Evolutionary conservation across 1,140 invertebrate genomes (phyloP), one percentile per base, ranked within the genome.

Genomic region (Drosophila virilis): DNA sequence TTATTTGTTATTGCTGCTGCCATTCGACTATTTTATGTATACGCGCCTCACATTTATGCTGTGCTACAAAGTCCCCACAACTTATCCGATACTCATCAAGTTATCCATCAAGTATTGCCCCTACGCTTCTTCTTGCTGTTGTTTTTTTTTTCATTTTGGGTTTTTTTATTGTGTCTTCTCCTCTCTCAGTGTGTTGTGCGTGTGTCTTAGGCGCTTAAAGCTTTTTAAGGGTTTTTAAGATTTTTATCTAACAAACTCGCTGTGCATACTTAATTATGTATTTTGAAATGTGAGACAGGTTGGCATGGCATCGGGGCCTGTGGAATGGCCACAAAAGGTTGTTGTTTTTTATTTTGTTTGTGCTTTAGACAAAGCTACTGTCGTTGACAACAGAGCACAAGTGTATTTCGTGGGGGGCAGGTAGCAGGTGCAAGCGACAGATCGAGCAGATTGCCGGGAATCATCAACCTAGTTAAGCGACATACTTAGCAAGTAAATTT

Each of bases 221-320:
- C 84, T 89, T 89, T 89, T 89, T 89, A 89, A 89, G 84, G 84
- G 84, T 89, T 89, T 89, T 89, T 89, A 89, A 89, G 84, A 89
- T 89, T 89, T 88, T 89, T 89, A 89, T 89, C 84, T 89, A 89
- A 89, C 84, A 89, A 80, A 89, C 84, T 89, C 84, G 84, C 84
- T 89, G 84, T 89, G 84, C 84, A 89, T 89, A 89, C 84, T 89
- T 89, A 89, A 89, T 89, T 89, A 89, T 86, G 83, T 86, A 88
- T 89, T 89, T 89, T 89, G 84, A 89, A 89, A 89, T 89, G 84
- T 89, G 80, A 89, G 84, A 89, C 84, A 89, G 84, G 84, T 88
- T 88, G 74, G 81, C 81, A 70, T 80, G 42, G 73, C 35, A 68
- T 67, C 59, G 73, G 48, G 48, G 57, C 65, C 60, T 45, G 64